Percentiles rank a stretch among this genome's conserved stretches.
phyloP scores from a whole-genome alignment of 2,797 vertebrate species.

The Eulemur rubriventer region DNA sequence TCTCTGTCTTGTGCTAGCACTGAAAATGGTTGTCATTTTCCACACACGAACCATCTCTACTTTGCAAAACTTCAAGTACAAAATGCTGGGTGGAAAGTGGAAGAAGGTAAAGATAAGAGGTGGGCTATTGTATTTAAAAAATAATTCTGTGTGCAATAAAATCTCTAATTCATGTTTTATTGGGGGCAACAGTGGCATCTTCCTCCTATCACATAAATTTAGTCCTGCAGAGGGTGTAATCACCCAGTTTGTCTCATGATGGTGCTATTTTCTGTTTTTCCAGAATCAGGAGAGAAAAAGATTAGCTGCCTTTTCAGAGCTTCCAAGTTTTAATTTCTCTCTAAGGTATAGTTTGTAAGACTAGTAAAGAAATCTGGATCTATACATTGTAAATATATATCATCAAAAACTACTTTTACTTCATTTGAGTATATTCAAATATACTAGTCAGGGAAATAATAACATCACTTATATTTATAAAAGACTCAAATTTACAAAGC shows the following conservation, averaged over 20 bases:
- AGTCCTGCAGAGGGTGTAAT: neutral
- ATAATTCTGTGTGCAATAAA: neutral
- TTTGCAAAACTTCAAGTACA: neutral
- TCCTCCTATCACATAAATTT: neutral
- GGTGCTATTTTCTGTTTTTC: neutral
- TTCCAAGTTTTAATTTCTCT: neutral
- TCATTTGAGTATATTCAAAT: neutral
- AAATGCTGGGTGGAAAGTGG: neutral
- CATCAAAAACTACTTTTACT: neutral
- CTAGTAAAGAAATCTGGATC: neutral
- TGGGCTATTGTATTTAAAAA: neutral
- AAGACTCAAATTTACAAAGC: neutral
- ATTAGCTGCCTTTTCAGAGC: neutral
- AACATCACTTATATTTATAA: neutral
- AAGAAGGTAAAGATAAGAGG: neutral
- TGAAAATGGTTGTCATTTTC: neutral
- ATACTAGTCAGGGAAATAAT: neutral
- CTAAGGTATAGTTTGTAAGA: neutral
- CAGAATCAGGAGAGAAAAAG: neutral
- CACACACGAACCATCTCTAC: neutral
- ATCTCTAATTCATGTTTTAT: neutral
- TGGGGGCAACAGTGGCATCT: fast-evolving
- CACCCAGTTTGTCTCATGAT: neutral
- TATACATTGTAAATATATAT: neutral
- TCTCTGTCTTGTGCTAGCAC: neutral